Evolutionary conservation across 2,113 vertebrate species (phyloP).

Genomic region (Gambusia affinis): DNA sequence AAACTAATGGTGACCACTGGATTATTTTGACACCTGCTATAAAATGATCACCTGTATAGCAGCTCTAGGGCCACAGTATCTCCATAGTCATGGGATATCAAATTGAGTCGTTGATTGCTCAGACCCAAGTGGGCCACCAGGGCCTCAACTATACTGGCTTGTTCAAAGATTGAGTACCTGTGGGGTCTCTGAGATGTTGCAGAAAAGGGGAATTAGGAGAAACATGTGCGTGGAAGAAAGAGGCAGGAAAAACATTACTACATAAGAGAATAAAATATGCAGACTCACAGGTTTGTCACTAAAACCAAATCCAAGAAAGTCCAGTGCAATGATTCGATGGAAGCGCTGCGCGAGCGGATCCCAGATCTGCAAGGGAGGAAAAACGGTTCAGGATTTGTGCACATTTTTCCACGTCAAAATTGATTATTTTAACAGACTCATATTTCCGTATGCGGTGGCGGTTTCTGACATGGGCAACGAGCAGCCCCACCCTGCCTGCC

Average conservation of each 20-base stretch:
- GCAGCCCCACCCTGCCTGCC: too few species aligned
- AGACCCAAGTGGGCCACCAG: slow-evolving; percentile 87
- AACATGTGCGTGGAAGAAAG: neutral
- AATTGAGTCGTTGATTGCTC: slow-evolving; percentile 84
- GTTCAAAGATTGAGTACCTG: slow-evolving; percentile 93
- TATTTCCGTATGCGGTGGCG: too few species aligned
- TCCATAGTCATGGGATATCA: slow-evolving; percentile 93
- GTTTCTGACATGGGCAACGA: too few species aligned
- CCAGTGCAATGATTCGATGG: slow-evolving; percentile 89
- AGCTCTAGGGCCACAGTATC: slow-evolving; percentile 95
- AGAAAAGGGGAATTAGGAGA: neutral
- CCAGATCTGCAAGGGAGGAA: slow-evolving; percentile 84
- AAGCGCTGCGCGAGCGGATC: slow-evolving; percentile 90
- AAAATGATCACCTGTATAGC: slow-evolving; percentile 85
- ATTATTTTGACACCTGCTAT: neutral
- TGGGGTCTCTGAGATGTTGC: slow-evolving; percentile 83
- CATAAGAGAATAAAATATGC: neutral
- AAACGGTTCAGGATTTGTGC: neutral
- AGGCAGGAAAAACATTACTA: neutral
- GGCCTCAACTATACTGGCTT: slow-evolving; percentile 90
- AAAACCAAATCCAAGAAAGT: slow-evolving; percentile 96
- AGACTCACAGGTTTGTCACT: slow-evolving; percentile 94
- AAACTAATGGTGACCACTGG: neutral
- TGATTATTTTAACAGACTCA: too few species aligned
- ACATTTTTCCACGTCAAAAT: too few species aligned